These are phyloP conservation scores for Diaperis boleti DNA, from an alignment of 2,888 invertebrate genomes.

Conservation along the genomic window DNA sequence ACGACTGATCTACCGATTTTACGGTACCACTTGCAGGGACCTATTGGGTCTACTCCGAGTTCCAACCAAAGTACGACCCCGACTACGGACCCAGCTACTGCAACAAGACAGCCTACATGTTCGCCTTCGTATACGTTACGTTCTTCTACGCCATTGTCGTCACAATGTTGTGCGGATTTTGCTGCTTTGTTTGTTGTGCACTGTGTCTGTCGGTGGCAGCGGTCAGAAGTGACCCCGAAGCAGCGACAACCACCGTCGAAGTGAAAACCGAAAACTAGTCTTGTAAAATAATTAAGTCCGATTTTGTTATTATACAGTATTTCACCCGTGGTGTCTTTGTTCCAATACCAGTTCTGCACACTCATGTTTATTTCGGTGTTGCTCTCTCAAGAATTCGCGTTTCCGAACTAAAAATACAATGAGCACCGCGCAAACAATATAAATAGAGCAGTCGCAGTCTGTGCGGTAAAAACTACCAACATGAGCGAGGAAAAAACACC, in stretches of 20 bases:
- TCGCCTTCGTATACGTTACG: slow-evolving; percentile 57
- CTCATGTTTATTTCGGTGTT: too few species aligned
- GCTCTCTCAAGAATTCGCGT: too few species aligned
- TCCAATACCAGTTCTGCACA: too few species aligned
- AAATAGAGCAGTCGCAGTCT: slow-evolving; percentile 29
- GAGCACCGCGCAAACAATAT: slow-evolving; percentile 31
- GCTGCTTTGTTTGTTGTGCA: slow-evolving; percentile 51
- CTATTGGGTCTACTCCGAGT: slow-evolving; percentile 50
- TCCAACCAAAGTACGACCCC: slow-evolving; percentile 54
- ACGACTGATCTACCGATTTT: background rate
- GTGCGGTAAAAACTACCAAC: slow-evolving; percentile 33
- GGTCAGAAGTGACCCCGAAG: too few species aligned
- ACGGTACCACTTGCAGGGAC: slow-evolving; percentile 45
- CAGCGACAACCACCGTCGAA: too few species aligned
- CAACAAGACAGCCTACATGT: slow-evolving; percentile 58
- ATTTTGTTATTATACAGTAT: too few species aligned
- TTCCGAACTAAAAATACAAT: slow-evolving; percentile 36
- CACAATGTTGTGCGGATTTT: slow-evolving; percentile 48
- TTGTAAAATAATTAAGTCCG: too few species aligned
- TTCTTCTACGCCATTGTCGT: slow-evolving; percentile 47
- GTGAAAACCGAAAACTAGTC: too few species aligned
- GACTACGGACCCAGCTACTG: slow-evolving; percentile 51
- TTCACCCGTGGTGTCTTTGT: too few species aligned
- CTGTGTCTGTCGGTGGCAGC: background rate
- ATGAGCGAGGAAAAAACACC: slow-evolving; percentile 42